Conservation (phyloP, 2,797 vertebrate genomes). For the Crypturellus tataupa region DNA sequence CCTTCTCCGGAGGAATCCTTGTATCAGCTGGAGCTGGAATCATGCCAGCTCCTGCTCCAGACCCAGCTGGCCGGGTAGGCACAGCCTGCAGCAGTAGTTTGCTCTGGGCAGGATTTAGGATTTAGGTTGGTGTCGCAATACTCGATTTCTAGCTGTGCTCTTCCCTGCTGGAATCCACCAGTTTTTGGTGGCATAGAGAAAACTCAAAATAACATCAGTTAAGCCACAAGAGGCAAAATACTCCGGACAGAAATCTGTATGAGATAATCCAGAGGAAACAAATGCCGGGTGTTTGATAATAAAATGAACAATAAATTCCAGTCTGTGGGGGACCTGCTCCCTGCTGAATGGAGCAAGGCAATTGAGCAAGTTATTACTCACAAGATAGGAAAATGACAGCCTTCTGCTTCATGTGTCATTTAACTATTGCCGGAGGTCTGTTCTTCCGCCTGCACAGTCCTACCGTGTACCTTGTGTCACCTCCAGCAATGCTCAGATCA, state of each 20-base stretch:
- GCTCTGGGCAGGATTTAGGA: neutral
- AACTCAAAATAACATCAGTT: neutral
- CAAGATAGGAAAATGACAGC: neutral
- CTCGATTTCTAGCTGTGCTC: neutral
- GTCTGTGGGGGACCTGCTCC: neutral
- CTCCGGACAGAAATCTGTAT: neutral
- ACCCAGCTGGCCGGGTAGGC: neutral
- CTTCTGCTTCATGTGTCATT: neutral
- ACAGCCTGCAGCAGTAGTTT: neutral
- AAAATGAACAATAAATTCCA: neutral
- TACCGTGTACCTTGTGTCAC: neutral
- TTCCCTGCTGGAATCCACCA: neutral
- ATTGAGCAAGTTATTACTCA: neutral
- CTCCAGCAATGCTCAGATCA: neutral
- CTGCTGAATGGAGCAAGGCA: neutral
- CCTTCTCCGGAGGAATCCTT: neutral
- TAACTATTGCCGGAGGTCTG: neutral
- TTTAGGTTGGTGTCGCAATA: accelerated
- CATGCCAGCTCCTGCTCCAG: neutral
- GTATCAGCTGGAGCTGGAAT: neutral
- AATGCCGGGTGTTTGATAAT: accelerated
- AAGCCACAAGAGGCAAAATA: neutral
- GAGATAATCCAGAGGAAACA: neutral
- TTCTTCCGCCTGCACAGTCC: neutral
- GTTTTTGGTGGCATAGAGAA: accelerated